Base-by-base conservation (phyloP, 2,888 invertebrate species). In the Julus scanicus region DNA sequence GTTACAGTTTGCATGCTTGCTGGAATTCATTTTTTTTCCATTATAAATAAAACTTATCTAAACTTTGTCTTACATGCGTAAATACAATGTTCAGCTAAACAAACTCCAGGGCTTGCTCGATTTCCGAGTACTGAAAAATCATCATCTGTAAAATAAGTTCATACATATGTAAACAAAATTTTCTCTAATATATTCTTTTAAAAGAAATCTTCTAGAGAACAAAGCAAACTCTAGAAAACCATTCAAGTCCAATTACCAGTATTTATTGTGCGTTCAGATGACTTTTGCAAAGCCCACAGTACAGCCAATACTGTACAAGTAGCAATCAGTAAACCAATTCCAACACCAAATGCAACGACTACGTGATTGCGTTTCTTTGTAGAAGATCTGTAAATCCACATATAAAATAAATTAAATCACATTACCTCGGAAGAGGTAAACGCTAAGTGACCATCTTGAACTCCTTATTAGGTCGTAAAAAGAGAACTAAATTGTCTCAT, bases 291-390 rank as follows among this genome's bases (percentile, higher is more conserved):
- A 44, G 88, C 88, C 88, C 88, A 88, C 15, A 88, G 29, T 3
- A 88, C 86, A 11, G 88, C 86, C 40, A 88, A 85, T 39, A 88
- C 85, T 15, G 86, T 88, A 44, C 88, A 88, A 5, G 86, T 86
- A 20, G 88, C 86, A 86, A 88, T 86, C 37, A 88, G 57, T 49
- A 88, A 49, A 39, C 85, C 88, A 20, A 88, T 86, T n/a, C 53
- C 86, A 86, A 88, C 57, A 40, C 88, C 88, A 85, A 88, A 88
- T 63, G 53, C 88, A 37, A 88, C 86, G n/a, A 88, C 63, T 37
- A 88, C 84, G 39, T 86, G 86, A 63, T 88, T 88, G 39, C 86
- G 85, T 57, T 39, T 53, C 40, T 88, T 88, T 20, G 20, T 15
- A 15, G 88, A 53, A 39, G 86, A 88, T 37, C 88, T 88, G 71